Base-by-base conservation (phyloP, 1,140 invertebrate genomes). In the Potamilus streckersoni region DNA sequence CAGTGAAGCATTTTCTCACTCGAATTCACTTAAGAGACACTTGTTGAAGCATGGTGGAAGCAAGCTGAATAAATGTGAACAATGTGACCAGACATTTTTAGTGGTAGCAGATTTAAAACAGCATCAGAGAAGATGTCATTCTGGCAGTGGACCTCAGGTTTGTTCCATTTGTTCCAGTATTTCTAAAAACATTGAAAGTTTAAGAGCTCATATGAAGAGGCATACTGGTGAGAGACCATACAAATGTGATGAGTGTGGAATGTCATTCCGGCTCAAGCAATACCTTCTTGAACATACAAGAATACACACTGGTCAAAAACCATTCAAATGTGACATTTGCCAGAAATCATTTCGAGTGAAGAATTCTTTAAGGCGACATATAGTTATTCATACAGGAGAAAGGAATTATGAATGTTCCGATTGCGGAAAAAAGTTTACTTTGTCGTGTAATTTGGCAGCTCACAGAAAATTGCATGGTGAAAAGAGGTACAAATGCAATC, bases 201-300 rank as follows among this genome's bases (percentile, higher is more conserved):
- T 71, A 49, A 31, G 14, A 38, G 23, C 16, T 62, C 62, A 65
- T 58, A 58, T 65, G 55, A 73, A 55, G 49, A 71, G 55, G n/a
- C 69, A 71, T 19, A 62, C 59, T 49, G 69, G 59, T 49, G 69
- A 71, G 19, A 71, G 38, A 55, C 19, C 69, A 19, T 71, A 62
- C 19, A 56, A 71, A 27, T 71, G 69, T 59, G 5, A n/a, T 11
- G 23, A 62, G n/a, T 75, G 73, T 65, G 61, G 68, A 2, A 75
- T 69, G n/a, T 20, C 20, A 4, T 75, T 75, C 23, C 2, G 14
- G 23, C 38, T 16, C 49, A 75, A 69, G n/a, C 63, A 57, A 12
- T 65, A 75, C 49, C 58, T 70, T 31, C 60, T 69, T 55, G 60
- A 38, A 19, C 72, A 73, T 49, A 66, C 27, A 23, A 12, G 65